Base-by-base conservation (phyloP, 2,113 vertebrate species). In the Petroica traversi region DNA sequence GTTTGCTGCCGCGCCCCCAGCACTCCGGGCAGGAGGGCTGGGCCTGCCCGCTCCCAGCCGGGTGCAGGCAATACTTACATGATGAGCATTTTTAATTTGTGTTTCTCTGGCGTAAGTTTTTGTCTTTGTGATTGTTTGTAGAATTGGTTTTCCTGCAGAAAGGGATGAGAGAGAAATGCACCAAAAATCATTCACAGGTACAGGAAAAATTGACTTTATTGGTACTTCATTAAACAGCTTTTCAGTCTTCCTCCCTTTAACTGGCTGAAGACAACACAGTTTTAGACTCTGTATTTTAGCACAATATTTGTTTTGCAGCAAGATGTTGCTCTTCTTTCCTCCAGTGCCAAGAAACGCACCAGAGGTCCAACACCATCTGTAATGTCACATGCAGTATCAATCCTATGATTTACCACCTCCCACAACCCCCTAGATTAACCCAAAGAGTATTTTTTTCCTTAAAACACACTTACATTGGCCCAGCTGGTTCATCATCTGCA, bases 111-210 rank as follows among this genome's bases (percentile, higher is more conserved):
- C 99, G 99, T 97, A 99, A 98, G 98, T 99, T 99, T 99, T 99
- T 99, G 97, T 99, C 99, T 98, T 99, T 99, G 97, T 99, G 99
- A 98, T 99, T 99, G 98, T 99, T 99, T 97, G 99, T 99, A 94
- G 99, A 99, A 98, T 99, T 99, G 91, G 99, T 99, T 99, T 99
- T 99, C 98, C 99, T 99, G 96, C 46, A 63, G 71, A 87, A 92
- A 41, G 82, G 92, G 72, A 75, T 49, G 74, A 28, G 90, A 74
- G 49, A 74, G 29, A 74, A 81, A 52, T 1, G 13, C 24, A 59
- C 22, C 40, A 40, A 66, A 72, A 76, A 38, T 90, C 26, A 93
- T 31, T 7, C 80, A 34, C 12, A 57, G 33, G 5, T 5, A 26
- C 19, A 76, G 12, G 67, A 40, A 82, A 34, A 73, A 20, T 0